These are phyloP conservation scores for Pterocles gutturalis DNA, from an alignment of 2,113 vertebrate species.

Conservation along the genomic window DNA sequence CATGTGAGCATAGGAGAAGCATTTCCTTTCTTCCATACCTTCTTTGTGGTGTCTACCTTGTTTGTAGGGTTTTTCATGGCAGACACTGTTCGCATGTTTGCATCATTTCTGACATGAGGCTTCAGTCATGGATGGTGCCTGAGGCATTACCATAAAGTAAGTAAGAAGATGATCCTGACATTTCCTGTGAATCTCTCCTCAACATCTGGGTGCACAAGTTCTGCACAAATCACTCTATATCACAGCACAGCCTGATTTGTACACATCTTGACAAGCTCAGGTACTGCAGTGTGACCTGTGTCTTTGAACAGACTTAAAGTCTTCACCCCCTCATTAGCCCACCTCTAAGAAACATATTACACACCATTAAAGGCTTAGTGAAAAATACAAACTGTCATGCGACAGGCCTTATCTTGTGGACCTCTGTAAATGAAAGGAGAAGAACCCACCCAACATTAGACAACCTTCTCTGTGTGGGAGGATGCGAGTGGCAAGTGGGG, in stretches of 20 bases:
- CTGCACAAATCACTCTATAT: not conserved
- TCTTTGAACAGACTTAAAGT: not conserved
- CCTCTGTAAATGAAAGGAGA: slow-evolving; percentile 4
- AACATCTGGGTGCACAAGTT: not conserved
- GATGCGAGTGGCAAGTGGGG: not conserved
- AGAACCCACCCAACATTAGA: not conserved
- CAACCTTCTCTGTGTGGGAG: not conserved
- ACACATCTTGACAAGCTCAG: not conserved
- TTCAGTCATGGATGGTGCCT: not conserved
- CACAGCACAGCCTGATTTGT: not conserved
- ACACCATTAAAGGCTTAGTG: not conserved
- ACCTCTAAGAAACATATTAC: not conserved
- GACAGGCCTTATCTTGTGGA: not conserved
- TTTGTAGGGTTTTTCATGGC: not conserved
- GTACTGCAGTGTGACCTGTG: not conserved
- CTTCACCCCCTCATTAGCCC: not conserved
- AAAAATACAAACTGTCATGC: not conserved
- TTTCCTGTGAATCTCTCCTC: not conserved
- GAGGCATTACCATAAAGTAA: not conserved
- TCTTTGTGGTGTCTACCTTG: not conserved
- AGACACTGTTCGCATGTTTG: not conserved
- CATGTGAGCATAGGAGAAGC: not conserved
- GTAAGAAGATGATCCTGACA: not conserved
- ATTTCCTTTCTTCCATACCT: not conserved
- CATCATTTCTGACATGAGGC: not conserved